Conservation (phyloP, 2,113 vertebrate species). For the Corythaixoides concolor region DNA sequence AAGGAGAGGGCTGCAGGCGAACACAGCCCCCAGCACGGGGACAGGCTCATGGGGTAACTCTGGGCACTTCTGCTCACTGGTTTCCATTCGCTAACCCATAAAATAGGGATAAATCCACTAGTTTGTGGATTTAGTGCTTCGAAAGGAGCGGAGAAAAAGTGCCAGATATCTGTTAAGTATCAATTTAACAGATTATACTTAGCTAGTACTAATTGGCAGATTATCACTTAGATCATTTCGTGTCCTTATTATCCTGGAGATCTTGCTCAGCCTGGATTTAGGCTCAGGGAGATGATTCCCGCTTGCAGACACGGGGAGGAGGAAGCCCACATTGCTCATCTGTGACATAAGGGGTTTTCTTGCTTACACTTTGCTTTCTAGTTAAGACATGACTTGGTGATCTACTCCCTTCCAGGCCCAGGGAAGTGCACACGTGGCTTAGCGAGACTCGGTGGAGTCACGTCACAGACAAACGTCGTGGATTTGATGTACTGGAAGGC, state of each 20-base stretch:
- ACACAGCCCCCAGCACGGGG: not conserved
- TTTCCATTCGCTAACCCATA: not conserved
- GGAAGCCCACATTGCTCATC: not conserved
- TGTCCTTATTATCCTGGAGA: not conserved
- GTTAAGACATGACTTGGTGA: not conserved
- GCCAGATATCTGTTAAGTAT: constrained; percentile 11
- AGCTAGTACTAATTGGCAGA: constrained; percentile 19
- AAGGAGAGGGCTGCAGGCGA: not conserved
- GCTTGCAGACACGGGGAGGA: not conserved
- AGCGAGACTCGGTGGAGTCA: accelerated
- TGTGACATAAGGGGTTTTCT: not conserved
- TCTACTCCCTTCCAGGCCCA: not conserved
- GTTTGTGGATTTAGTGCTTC: not conserved
- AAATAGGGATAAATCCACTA: not conserved
- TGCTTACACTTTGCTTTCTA: not conserved
- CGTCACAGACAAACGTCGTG: accelerated
- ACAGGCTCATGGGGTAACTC: not conserved
- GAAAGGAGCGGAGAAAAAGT: not conserved
- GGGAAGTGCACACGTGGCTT: not conserved
- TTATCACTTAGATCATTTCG: constrained; percentile 1
- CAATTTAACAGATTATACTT: not conserved
- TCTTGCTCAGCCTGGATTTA: not conserved
- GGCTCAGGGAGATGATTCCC: not conserved
- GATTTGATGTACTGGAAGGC: too few relatives aligned
- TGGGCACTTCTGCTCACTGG: not conserved